A percentile compares a stretch with the other conserved stretches of the same genome.
These are phyloP conservation scores for Colistium nudipinnis DNA, from an alignment of 2,113 vertebrate genomes.

Conservation along the genomic window DNA sequence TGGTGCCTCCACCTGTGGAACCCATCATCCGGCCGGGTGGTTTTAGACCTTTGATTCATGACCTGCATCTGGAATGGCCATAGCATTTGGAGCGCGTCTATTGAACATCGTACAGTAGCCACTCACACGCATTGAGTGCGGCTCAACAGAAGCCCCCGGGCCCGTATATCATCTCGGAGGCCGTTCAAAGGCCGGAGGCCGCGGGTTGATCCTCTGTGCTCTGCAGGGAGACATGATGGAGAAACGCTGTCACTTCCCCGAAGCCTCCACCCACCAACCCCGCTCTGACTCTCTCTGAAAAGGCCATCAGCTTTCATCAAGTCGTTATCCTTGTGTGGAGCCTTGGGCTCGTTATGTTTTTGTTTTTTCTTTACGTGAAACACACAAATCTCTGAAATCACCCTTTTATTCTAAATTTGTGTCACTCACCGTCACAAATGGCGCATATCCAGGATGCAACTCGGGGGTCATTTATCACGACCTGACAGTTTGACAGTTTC, in stretches of 20 bases:
- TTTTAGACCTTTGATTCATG: conserved; percentile 75
- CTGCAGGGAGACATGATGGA: conserved; percentile 23
- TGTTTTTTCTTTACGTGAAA: neutral
- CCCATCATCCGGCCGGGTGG: conserved; percentile 70
- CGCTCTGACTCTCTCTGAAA: conserved; percentile 35
- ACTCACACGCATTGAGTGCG: conserved; percentile 64
- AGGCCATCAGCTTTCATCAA: neutral
- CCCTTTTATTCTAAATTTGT: neutral
- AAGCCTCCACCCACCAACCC: conserved; percentile 4
- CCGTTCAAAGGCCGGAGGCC: conserved; percentile 41
- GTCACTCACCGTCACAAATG: too few relatives aligned
- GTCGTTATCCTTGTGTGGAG: neutral
- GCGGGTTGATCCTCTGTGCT: conserved; percentile 34
- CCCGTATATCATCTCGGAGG: conserved; percentile 53
- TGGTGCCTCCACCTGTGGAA: conserved; percentile 64
- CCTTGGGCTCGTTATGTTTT: neutral
- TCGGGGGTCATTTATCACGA: too few relatives aligned
- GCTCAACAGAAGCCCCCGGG: conserved; percentile 48
- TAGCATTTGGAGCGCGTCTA: conserved; percentile 56
- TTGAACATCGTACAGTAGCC: conserved; percentile 66
- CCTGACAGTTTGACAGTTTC: too few relatives aligned
- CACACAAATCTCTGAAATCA: neutral
- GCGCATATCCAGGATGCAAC: too few relatives aligned
- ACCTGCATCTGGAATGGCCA: conserved; percentile 76
- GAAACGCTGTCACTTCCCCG: conserved; percentile 25